Percentiles rank a stretch among this genome's conserved stretches.
Evolutionary conservation across 2,797 vertebrate species (phyloP).

Genomic region (Gallinago nigripennis): DNA sequence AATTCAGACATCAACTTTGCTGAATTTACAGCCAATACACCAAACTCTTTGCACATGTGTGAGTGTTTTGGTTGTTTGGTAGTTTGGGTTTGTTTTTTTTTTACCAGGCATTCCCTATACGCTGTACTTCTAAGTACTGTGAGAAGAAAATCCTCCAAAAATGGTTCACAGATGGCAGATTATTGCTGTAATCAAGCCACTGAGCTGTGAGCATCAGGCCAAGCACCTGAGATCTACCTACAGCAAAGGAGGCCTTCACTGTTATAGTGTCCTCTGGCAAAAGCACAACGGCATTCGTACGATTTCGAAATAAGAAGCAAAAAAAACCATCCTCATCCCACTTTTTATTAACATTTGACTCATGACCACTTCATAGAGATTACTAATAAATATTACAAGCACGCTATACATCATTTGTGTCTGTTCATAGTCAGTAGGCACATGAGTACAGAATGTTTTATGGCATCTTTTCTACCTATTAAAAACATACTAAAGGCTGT

Average conservation of each 20-base stretch:
- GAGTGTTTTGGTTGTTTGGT: neutral
- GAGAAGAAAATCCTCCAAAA: neutral
- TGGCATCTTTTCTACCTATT: neutral
- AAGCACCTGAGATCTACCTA: neutral
- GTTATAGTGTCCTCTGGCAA: neutral
- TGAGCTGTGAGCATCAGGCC: neutral
- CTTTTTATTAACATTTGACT: neutral
- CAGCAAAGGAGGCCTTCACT: neutral
- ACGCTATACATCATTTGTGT: neutral
- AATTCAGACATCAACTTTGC: neutral
- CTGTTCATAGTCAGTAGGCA: neutral
- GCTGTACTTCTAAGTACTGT: neutral
- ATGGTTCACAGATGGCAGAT: neutral
- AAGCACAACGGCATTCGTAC: fast-evolving
- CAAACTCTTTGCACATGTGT: fast-evolving
- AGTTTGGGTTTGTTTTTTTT: neutral
- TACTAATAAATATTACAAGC: neutral
- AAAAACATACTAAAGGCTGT: neutral
- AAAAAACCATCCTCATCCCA: neutral
- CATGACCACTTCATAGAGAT: neutral
- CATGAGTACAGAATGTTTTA: neutral
- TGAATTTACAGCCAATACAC: neutral
- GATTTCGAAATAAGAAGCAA: neutral
- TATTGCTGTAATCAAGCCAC: neutral
- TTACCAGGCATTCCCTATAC: neutral